phyloP scores from a whole-genome alignment of 2,797 vertebrate species.

The Hirundo rustica region DNA sequence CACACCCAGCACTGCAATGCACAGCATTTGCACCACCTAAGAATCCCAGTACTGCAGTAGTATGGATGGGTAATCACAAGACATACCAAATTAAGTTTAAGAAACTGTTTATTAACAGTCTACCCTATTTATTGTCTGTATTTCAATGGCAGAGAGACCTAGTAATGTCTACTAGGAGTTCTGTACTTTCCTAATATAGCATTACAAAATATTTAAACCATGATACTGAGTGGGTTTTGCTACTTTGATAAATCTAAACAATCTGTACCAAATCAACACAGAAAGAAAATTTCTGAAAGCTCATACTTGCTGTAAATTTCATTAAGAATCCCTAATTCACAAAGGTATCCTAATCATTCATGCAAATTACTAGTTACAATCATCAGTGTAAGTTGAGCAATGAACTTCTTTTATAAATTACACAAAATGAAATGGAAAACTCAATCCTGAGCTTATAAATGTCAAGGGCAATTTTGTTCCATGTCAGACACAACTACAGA shows the following conservation, averaged over 20 bases:
- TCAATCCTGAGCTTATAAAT: neutral
- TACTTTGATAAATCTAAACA: neutral
- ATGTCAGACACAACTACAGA: neutral
- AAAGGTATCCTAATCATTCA: neutral
- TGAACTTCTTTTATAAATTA: neutral
- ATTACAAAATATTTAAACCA: neutral
- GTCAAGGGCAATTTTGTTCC: neutral
- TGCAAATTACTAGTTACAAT: slow-evolving; percentile 9
- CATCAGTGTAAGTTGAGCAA: neutral
- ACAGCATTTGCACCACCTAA: neutral
- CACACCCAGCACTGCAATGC: neutral
- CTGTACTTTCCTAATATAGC: neutral
- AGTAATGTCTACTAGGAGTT: neutral
- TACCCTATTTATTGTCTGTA: neutral
- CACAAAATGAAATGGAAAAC: neutral
- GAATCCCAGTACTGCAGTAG: neutral
- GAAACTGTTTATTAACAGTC: neutral
- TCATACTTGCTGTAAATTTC: neutral
- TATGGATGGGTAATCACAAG: neutral
- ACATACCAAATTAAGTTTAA: neutral
- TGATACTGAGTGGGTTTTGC: neutral
- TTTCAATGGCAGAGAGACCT: neutral
- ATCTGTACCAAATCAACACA: neutral
- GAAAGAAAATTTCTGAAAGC: neutral
- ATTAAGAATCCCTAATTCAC: neutral